Evolutionary conservation across 1,140 invertebrate species (phyloP), one percentile per base, ranked within the genome.

Genomic region (Campoletis sonorensis): DNA sequence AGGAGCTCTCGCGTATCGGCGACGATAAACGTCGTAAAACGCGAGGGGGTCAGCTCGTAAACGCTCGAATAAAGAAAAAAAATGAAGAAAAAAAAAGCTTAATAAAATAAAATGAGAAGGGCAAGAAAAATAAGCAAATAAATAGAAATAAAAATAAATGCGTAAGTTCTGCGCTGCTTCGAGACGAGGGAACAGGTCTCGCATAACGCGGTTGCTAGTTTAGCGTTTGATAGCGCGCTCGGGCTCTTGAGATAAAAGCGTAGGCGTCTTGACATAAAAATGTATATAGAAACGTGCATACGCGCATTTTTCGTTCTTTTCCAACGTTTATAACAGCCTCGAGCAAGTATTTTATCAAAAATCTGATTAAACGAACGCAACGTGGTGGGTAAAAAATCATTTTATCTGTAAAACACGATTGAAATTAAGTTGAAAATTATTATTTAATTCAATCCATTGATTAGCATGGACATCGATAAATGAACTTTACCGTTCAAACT

Each of bases 1-100:
- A 75, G 40, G 23, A 75, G 40, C 76, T 37, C 54, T 61, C 54
- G 61, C 54, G 61, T 78, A 78, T 78, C 58, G 76, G 76, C 76
- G 61, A 78, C 76, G 54, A 78, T 78, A 78, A 78, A 78, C 54
- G 76, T 78, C 76, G 76, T 78, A 78, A 78, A 78, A 67, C 76
- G 76, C 58, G 76, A 78, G 58, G 76, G 76, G 58, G 58, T 58
- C 30, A 67, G 61, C 76, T 78, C 76, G 76, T 78, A 78, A 78
- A 78, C 61, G 76, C 16, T 27, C 27, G 49, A 78, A 77, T 27
- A 40, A 77, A n/a, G n/a, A n/a, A n/a, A n/a, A n/a, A n/a, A n/a
- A n/a, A n/a, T n/a, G n/a, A n/a, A n/a, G n/a, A n/a, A n/a, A n/a
- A 51, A 75, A 27, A 16, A 54, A 54, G 27, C 33, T 51, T 27